Conservation (phyloP, 2,113 vertebrate species). For the Strix uralensis region DNA sequence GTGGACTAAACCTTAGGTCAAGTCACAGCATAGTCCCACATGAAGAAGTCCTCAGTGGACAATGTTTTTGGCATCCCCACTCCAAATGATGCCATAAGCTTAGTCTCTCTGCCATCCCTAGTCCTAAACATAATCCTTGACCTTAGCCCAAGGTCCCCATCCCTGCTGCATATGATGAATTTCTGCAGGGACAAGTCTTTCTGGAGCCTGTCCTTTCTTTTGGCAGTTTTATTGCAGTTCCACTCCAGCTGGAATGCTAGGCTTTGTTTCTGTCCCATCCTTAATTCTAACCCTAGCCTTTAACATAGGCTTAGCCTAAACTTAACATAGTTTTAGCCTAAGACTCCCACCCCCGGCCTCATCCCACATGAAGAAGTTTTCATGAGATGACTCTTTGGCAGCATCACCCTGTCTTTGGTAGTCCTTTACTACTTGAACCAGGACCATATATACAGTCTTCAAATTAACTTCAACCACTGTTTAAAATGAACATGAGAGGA, state of each 20-base stretch:
- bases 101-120: not conserved
- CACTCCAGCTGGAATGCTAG: not conserved
- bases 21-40: not conserved
- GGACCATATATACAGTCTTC: not conserved
- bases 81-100: not conserved
- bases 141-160: not conserved
- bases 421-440: not conserved
- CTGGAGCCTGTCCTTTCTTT: not conserved
- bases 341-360: rapidly evolving
- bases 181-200: not conserved
- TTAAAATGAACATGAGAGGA: not conserved
- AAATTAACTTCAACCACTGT: not conserved
- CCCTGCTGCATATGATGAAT: not conserved
- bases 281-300: not conserved
- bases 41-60: not conserved
- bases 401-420: not conserved
- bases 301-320: not conserved
- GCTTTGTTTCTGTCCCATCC: not conserved
- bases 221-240: not conserved
- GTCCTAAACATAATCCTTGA: not conserved
- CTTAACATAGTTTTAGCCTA: not conserved
- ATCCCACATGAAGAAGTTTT: not conserved
- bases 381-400: not conserved
- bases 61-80: not conserved
- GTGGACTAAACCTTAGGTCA: not conserved